phyloP scores from a whole-genome alignment of 1,140 invertebrate species.

The Cepaea nemoralis region DNA sequence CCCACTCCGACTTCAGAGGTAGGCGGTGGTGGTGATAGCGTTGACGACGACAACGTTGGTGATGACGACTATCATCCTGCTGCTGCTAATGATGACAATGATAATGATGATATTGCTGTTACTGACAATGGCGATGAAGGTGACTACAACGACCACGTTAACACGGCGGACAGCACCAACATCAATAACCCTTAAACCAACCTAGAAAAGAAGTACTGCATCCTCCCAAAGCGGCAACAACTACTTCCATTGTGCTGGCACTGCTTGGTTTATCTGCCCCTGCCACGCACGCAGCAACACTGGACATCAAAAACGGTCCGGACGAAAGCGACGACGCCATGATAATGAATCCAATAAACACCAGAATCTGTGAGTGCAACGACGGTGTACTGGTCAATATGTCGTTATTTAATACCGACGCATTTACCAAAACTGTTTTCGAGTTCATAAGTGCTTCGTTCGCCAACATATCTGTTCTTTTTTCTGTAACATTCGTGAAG shows the following conservation, averaged over 20 bases:
- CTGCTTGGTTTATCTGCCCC: not conserved
- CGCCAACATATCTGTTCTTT: not conserved
- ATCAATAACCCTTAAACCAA: too few relatives aligned
- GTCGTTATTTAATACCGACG: not conserved
- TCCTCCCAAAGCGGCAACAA: not conserved
- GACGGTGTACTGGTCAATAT: not conserved
- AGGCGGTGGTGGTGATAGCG: too few relatives aligned
- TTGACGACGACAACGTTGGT: too few relatives aligned
- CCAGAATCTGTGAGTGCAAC: not conserved
- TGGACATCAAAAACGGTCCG: not conserved
- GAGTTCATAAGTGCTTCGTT: not conserved
- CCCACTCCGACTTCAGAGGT: too few relatives aligned
- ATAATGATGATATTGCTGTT: too few relatives aligned
- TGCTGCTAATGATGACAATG: too few relatives aligned
- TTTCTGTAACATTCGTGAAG: not conserved
- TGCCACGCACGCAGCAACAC: not conserved
- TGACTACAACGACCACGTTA: too few relatives aligned
- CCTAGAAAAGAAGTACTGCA: slow-evolving; percentile 6
- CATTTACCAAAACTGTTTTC: not conserved
- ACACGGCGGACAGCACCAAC: too few relatives aligned
- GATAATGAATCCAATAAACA: slow-evolving; percentile 7
- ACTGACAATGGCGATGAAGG: too few relatives aligned
- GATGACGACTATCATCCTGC: too few relatives aligned
- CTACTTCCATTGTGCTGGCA: not conserved
- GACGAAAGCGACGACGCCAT: not conserved